Conservation (phyloP, 2,113 vertebrate species). For the Leptocoma aspasia region DNA sequence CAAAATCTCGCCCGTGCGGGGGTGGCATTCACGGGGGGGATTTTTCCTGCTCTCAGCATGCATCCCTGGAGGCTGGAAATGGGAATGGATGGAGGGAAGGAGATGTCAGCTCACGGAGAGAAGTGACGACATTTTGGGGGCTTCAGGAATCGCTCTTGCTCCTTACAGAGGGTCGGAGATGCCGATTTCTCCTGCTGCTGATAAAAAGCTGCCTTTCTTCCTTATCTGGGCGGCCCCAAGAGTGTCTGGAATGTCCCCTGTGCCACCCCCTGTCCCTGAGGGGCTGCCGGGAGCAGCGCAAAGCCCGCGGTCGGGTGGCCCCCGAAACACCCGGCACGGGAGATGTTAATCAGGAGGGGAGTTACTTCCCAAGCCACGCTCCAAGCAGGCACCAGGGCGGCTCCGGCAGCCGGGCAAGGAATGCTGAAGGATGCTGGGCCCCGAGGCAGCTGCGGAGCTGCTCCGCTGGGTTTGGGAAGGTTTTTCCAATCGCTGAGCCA, state of each 20-base stretch:
- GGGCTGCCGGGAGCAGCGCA: background rate
- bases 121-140: fast-evolving
- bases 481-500: background rate
- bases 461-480: background rate
- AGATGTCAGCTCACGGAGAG: background rate
- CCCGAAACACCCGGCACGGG: background rate
- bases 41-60: background rate
- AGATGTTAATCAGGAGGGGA: background rate
- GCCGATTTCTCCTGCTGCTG: background rate
- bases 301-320: background rate
- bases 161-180: background rate
- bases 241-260: background rate
- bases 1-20: background rate
- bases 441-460: background rate
- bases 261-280: background rate
- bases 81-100: background rate
- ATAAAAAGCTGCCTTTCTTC: background rate
- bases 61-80: background rate
- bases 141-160: background rate
- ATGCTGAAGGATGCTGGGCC: background rate
- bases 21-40: background rate
- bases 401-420: background rate
- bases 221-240: fast-evolving
- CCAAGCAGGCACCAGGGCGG: background rate
- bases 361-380: background rate